These are phyloP conservation scores for Geotrypetes seraphini DNA, from an alignment of 2,797 vertebrate genomes.

Conservation along the genomic window DNA sequence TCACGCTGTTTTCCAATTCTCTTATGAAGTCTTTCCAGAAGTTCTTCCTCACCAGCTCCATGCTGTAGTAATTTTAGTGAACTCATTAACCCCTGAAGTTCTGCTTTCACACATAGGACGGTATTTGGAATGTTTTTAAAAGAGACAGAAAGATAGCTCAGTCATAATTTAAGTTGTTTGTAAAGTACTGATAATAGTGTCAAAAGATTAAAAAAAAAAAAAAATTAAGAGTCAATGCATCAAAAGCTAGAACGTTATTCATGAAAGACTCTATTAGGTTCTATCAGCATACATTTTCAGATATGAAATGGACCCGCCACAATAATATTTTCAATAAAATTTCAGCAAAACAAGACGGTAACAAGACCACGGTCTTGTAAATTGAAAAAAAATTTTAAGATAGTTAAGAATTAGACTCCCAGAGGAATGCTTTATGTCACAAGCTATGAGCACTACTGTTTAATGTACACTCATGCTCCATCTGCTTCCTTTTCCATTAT, in stretches of 20 bases:
- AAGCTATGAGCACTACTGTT: constrained; percentile 88
- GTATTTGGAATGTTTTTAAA: too few species aligned
- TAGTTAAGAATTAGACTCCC: constrained; percentile 96
- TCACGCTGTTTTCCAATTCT: too few species aligned
- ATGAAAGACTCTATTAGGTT: constrained; percentile 20
- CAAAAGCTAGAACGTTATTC: constrained; percentile 1
- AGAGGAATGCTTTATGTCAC: constrained; percentile 78
- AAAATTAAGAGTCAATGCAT: neutral
- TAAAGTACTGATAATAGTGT: too few species aligned
- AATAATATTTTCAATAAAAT: constrained; percentile 62
- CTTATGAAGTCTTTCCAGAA: too few species aligned
- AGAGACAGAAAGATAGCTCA: too few species aligned
- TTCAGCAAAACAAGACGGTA: constrained; percentile 72
- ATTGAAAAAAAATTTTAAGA: constrained; percentile 90
- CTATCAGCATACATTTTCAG: constrained; percentile 27
- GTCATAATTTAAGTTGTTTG: too few species aligned
- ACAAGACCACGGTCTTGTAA: constrained; percentile 75
- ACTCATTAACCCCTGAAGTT: too few species aligned
- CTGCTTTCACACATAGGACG: too few species aligned
- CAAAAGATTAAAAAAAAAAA: too few species aligned
- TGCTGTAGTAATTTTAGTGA: too few species aligned
- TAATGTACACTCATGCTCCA: constrained; percentile 98
- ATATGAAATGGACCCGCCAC: constrained; percentile 41
- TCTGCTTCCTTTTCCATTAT: constrained; percentile 92
- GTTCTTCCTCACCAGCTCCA: too few species aligned